Conservation (phyloP, 2,888 invertebrate species). For the Bruchidius siliquastri region DNA sequence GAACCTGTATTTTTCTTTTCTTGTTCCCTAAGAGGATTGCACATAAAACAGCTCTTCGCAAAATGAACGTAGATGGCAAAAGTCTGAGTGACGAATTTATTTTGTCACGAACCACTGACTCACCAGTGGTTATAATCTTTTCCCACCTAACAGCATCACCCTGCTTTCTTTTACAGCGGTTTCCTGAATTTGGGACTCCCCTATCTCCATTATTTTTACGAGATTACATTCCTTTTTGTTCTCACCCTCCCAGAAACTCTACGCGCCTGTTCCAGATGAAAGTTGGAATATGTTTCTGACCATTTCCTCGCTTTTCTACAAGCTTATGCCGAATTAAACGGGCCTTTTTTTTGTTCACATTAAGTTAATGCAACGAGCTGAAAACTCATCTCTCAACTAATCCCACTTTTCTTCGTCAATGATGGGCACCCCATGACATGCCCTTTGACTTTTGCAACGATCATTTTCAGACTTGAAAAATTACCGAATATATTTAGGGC, state of each 20-base stretch:
- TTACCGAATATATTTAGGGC: too few species aligned
- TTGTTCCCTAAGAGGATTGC: too few species aligned
- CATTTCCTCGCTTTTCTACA: not conserved
- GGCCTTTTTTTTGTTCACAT: too few species aligned
- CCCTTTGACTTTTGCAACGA: too few species aligned
- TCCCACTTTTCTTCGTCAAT: too few species aligned
- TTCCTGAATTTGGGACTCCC: not conserved
- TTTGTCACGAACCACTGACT: not conserved
- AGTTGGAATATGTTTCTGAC: not conserved
- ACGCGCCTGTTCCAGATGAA: not conserved
- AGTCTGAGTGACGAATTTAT: not conserved
- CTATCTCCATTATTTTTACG: not conserved
- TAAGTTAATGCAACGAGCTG: too few species aligned
- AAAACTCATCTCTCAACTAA: too few species aligned
- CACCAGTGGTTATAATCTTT: not conserved
- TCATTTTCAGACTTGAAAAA: too few species aligned
- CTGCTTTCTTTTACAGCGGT: not conserved
- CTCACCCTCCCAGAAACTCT: not conserved
- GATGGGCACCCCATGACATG: too few species aligned
- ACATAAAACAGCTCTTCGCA: not conserved
- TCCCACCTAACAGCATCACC: not conserved
- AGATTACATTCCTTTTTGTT: not conserved
- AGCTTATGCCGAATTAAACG: too few species aligned
- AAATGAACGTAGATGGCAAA: not conserved
- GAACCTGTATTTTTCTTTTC: too few species aligned